A percentile compares a stretch with the other conserved stretches of the same genome.
These are phyloP conservation scores for Chelonia mydas DNA, from an alignment of 2,797 vertebrate genomes.

Conservation along the genomic window DNA sequence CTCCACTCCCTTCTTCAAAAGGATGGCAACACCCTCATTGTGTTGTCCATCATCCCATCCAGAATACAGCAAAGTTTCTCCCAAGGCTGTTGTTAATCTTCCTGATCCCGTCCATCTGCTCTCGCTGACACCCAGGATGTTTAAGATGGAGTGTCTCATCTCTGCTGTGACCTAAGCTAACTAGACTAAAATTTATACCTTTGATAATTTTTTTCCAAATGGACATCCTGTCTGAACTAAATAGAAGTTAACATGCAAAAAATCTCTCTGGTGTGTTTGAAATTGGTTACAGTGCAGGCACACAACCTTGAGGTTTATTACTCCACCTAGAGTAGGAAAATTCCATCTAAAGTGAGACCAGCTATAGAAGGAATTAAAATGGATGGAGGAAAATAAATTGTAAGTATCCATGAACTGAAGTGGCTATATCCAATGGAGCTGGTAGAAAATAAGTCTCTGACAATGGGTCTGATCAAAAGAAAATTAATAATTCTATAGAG, in stretches of 20 bases:
- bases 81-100: too few species aligned
- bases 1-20: too few species aligned
- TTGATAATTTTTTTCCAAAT: neutral
- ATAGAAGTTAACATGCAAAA: neutral
- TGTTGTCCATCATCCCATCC: too few species aligned
- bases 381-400: neutral
- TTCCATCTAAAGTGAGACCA: neutral
- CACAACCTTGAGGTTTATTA: neutral
- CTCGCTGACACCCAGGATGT: too few species aligned
- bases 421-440: neutral
- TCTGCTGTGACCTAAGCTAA: too few species aligned
- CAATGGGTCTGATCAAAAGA: neutral
- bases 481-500: neutral
- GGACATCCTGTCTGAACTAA: neutral
- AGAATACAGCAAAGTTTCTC: neutral
- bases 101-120: too few species aligned
- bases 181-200: neutral
- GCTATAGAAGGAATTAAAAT: neutral
- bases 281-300: neutral
- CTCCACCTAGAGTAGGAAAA: neutral
- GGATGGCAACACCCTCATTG: too few species aligned
- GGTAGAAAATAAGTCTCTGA: fast-evolving
- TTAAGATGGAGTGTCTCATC: too few species aligned
- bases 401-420: neutral
- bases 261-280: neutral